Evolutionary conservation across 2,113 vertebrate genomes (phyloP).

Genomic region (Myxocyprinus asiaticus): DNA sequence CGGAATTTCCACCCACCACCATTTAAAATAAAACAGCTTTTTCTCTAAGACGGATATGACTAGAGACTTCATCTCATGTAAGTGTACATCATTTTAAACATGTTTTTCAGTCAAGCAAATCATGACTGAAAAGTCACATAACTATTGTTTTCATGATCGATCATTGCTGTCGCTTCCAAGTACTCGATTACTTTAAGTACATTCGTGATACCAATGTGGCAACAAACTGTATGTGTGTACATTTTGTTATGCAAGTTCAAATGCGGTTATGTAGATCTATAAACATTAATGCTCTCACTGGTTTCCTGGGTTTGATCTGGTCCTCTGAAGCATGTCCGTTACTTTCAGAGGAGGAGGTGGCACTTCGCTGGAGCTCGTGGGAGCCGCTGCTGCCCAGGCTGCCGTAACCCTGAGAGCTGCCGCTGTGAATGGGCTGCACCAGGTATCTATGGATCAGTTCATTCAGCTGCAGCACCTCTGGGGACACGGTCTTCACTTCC

Average conservation of each 20-base stretch:
- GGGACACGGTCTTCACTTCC: conserved; percentile 72
- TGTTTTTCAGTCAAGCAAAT: too few relatives aligned
- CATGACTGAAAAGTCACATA: too few relatives aligned
- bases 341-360: conserved; percentile 84
- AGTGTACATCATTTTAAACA: too few relatives aligned
- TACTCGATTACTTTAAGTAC: too few relatives aligned
- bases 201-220: too few relatives aligned
- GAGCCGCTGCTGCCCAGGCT: conserved; percentile 73
- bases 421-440: conserved; percentile 84
- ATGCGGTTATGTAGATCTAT: neutral
- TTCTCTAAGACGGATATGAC: too few relatives aligned
- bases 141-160: too few relatives aligned
- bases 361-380: conserved; percentile 76
- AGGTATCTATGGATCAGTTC: conserved; percentile 85
- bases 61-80: too few relatives aligned
- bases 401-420: conserved; percentile 75
- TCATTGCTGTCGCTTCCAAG: too few relatives aligned
- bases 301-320: conserved; percentile 60
- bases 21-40: too few relatives aligned
- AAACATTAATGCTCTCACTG: conserved; percentile 58
- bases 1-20: too few relatives aligned
- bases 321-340: conserved; percentile 73
- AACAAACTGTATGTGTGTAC: neutral
- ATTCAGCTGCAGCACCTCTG: conserved; percentile 82
- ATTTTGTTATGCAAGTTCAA: neutral